A percentile compares a stretch with the other conserved stretches of the same genome.
These are phyloP conservation scores for Globicephala melas DNA, from an alignment of 2,113 vertebrate species.

Conservation along the genomic window DNA sequence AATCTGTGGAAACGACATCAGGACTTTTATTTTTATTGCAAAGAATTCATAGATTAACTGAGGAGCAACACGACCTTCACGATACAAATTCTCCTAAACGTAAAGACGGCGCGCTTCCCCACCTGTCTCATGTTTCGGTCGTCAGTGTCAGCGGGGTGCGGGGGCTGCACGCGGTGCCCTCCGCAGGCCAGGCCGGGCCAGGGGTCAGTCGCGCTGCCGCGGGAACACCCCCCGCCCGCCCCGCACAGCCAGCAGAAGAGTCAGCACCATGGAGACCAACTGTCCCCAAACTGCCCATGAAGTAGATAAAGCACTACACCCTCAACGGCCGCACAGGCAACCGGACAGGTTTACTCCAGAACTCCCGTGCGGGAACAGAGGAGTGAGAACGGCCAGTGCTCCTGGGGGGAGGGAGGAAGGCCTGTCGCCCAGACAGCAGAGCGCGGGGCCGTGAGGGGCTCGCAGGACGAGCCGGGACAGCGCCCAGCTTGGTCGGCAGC, in stretches of 20 bases:
- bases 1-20: not conserved
- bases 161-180: not conserved
- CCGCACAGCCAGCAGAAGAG: not conserved
- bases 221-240: not conserved
- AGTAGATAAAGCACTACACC: fast-evolving
- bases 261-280: too few species aligned
- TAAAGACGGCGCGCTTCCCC: not conserved
- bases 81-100: not conserved
- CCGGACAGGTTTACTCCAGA: not conserved
- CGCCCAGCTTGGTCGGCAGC: too few species aligned
- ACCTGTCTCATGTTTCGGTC: fast-evolving
- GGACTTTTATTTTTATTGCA: not conserved
- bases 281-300: fast-evolving
- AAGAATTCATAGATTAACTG: too few species aligned
- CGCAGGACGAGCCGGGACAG: too few species aligned
- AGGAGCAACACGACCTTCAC: not conserved
- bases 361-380: not conserved
- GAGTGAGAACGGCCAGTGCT: fast-evolving
- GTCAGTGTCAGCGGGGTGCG: too few species aligned
- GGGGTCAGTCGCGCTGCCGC: not conserved
- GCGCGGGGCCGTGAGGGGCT: too few species aligned
- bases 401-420: too few species aligned
- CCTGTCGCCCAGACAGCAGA: not conserved
- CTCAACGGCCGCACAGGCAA: not conserved
- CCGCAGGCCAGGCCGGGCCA: fast-evolving